Conservation (phyloP, 2,888 invertebrate genomes). For the Branchipolynoe longqiensis region DNA sequence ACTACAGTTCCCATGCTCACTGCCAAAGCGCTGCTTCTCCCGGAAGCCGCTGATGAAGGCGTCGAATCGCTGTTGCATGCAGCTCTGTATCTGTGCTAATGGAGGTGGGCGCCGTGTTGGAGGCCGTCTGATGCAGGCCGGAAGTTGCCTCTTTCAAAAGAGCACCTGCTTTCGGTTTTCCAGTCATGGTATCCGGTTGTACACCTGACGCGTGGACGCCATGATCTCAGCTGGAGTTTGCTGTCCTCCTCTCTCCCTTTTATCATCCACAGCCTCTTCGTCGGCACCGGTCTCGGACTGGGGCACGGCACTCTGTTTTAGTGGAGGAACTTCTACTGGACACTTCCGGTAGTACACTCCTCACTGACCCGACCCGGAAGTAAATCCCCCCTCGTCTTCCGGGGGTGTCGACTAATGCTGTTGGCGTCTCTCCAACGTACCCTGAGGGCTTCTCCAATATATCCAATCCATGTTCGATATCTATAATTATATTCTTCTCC, state of each 20-base stretch:
- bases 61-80: conserved; percentile 10
- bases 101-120: no score
- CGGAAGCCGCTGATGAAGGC: background rate
- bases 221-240: conserved; percentile 7
- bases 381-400: background rate
- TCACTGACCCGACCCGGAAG: background rate
- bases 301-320: no score
- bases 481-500: no score
- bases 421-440: no score
- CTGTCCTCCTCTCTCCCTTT: background rate
- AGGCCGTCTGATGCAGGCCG: no score
- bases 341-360: background rate
- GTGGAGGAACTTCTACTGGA: no score
- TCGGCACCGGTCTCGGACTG: no score
- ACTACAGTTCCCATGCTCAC: no score
- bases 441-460: no score
- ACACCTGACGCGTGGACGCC: conserved; percentile 18
- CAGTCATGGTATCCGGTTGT: background rate
- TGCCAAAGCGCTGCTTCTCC: background rate
- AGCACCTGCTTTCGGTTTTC: background rate
- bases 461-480: no score
- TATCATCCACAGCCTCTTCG: background rate
- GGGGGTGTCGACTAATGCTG: no score
- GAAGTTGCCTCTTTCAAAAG: no score
- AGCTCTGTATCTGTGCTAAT: background rate